Evolutionary conservation across 1,140 invertebrate genomes (phyloP), one percentile per base, ranked within the genome.

Genomic region (Coboldia fuscipes): DNA sequence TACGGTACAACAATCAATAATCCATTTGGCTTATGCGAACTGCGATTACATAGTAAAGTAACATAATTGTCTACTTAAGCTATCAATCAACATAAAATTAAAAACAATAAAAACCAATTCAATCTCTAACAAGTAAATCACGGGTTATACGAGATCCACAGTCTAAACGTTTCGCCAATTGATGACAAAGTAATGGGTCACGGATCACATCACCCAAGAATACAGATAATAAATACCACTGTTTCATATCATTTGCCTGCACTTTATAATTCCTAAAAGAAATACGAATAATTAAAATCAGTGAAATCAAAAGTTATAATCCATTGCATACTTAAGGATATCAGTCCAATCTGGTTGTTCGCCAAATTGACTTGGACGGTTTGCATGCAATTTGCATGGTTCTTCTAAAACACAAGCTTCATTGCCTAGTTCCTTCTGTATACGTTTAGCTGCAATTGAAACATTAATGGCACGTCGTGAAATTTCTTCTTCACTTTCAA

Each of bases 191-290:
- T 38, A 65, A 63, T 8, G 75, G 72, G 39, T 77, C 79, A 15
- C 71, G 72, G 28, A 82, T 66, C 44, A 80, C 77, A 50, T 84
- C 75, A 30, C 79, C 79, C 17, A 84, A 55, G 53, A 83, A 82
- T 16, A 84, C 72, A 45, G 77, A 82, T 33, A 84, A 63, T 21
- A 84, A 57, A 46, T 80, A 82, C 52, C 75, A 73, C 48, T 82
- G 72, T 51, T 79, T 81, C 47, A 70, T 69, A 33, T 66, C 65
- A 40, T 71, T 67, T 16, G 71, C 65, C 26, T 75, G 72, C 22
- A 64, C 60, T 50, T 75, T 75, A 58, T 81, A 82, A 45, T 75
- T 69, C 39, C 79, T 83, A 32, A 68, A 70, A 42, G 16, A n/a
- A 45, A 42, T 46, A 43, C 39, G 37, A 45, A 46, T 8, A 22